Base-by-base conservation (phyloP, 2,888 invertebrate genomes). In the Cerceris ruficornis region DNA sequence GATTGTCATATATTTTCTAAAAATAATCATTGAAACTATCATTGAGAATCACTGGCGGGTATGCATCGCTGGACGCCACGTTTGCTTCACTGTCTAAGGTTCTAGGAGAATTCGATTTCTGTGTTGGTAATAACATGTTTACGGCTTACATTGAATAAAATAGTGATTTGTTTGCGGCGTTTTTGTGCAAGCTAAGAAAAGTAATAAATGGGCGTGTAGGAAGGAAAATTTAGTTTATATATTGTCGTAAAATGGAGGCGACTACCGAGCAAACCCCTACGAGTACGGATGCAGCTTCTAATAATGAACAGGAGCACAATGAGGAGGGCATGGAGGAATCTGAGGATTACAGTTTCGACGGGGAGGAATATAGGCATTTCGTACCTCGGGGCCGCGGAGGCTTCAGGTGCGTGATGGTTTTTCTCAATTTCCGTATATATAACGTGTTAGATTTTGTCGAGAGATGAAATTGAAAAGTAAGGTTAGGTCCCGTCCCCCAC, bases 321-420 rank as follows among this genome's bases (percentile, higher is more conserved):
- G 91, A 91, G 39, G 91, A 91, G 79, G 81, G 81, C 42, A 90
- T 90, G 89, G 92, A 92, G 73, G 92, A 91, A 66, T 75, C 87
- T 60, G 92, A 92, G 52, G 90, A 92, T 69, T 91, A 90, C 76
- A 88, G 91, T 89, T 91, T 93, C 90, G 92, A 92, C 57, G 90
- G 91, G 64, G 92, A 93, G 60, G 92, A 93, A 70, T 93, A 93
- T 77, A 93, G 93, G 82, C 94, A 93, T 86, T 93, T 93, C 86
- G 89, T 92, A 66, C 92, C 92, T 49, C 90, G 93, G 75, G 93
- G 93, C 43, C 91, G 94, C 84, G 93, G 93, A 72, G 93, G 92
- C 67, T 94, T 94, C 85, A 93, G 93, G 94, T 94, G 92, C 72
- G 85, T 85, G 73, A 76, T 50, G 62, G 54, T 68, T 71, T 80